Conservation (phyloP, 1,140 invertebrate species). For the Tachypleus tridentatus region DNA sequence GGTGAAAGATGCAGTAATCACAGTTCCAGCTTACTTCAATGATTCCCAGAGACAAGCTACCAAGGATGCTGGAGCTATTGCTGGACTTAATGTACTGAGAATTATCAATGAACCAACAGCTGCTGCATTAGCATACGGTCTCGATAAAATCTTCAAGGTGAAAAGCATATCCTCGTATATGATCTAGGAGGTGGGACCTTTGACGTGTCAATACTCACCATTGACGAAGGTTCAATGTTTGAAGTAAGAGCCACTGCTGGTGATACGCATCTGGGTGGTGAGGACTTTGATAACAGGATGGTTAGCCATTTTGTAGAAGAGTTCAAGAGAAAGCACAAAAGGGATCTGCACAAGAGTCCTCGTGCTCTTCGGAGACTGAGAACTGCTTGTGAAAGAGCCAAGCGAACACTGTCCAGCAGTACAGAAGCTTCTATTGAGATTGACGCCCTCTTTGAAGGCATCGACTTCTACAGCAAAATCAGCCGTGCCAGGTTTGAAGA, state of each 20-base stretch:
- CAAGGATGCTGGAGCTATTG: slow-evolving; percentile 79
- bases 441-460: slow-evolving; percentile 48
- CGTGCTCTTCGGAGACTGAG: slow-evolving; percentile 78
- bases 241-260: slow-evolving; percentile 90
- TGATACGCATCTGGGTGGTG: slow-evolving; percentile 38
- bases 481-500: slow-evolving; percentile 39
- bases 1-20: slow-evolving; percentile 25
- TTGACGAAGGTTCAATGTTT: slow-evolving; percentile 85
- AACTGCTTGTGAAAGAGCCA: slow-evolving; percentile 90
- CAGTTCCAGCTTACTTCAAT: slow-evolving; percentile 59
- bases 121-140: slow-evolving; percentile 64
- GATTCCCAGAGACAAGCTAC: slow-evolving; percentile 84
- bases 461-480: slow-evolving; percentile 39
- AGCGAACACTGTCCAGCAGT: slow-evolving; percentile 86
- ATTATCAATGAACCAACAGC: slow-evolving; percentile 68
- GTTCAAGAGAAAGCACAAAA: slow-evolving; percentile 96
- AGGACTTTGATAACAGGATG: slow-evolving; percentile 77
- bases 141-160: slow-evolving; percentile 66
- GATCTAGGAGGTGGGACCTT: slow-evolving; percentile 98
- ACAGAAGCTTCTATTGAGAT: slow-evolving; percentile 57
- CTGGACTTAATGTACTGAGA: slow-evolving; percentile 71
- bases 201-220: slow-evolving; percentile 96
- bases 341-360: slow-evolving; percentile 79
- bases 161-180: slow-evolving; percentile 98
- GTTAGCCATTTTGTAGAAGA: slow-evolving; percentile 93